Evolutionary conservation across 2,113 vertebrate genomes (phyloP), one percentile per base, ranked within the genome.

Genomic region (Hiodon alosoides): DNA sequence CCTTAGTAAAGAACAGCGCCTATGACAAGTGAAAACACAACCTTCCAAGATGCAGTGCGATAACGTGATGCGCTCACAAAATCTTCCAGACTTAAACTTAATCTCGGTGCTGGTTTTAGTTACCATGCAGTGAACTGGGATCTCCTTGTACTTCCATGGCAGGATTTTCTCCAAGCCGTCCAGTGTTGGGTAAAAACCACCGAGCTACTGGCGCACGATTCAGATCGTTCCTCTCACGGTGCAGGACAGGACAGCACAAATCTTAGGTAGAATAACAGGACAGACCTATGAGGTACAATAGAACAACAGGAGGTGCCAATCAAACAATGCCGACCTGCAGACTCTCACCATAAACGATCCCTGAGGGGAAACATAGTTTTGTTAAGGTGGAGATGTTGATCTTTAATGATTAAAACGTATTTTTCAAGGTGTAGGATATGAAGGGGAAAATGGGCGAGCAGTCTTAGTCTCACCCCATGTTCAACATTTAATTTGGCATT

Each of bases 301-400:
- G 76, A 85, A 50, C 81, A 8, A 59, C 86, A 86, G 85, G 87
- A 85, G 85, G 81, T 85, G 76, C 53, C 16, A 57, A 73, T 72
- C 65, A 77, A 61, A 71, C 81, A 81, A 76, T 69, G 48, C 80
- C 46, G 53, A 10, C 70, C 78, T 81, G 79, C 77, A 79, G 68
- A 85, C 79, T 68, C 77, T 67, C 67, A 11, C 80, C 74, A 84
- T 87, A 91, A 87, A 90, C 85, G 80, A 80, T 75, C 77, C 3
- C 62, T 58, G 66, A 80, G 75, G 74, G 81, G 79, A 79, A 54
- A 61, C 79, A 68, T 74, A 65, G 78, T 74, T 79, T 80, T 57
- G 61, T 69, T 60, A 64, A 77, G n/a, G 78, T n/a, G 16, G 66
- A 57, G 47, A 66, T 74, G 80, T 77, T 62, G 72, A 55, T 62